These are phyloP conservation scores for Rhynchonema sp. DNA, from an alignment of 2,888 invertebrate species.

Conservation along the genomic window DNA sequence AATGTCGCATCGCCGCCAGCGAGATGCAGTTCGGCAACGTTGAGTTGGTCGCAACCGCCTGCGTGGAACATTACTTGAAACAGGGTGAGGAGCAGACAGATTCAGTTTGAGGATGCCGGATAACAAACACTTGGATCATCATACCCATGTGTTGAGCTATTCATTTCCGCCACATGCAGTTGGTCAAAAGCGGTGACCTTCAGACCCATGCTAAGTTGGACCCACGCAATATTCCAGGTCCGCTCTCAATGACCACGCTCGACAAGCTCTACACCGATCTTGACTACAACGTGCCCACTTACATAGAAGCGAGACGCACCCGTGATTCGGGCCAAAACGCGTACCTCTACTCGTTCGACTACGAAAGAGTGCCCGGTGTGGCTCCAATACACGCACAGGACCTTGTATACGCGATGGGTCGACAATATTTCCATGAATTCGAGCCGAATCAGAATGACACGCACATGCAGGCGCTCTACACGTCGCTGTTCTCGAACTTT, in stretches of 20 bases:
- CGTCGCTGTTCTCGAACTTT: conserved; percentile 4
- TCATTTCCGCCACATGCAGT: too few species aligned
- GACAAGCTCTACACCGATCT: background rate
- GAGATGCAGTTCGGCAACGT: background rate
- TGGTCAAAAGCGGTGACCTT: too few species aligned
- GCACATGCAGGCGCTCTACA: conserved; percentile 1
- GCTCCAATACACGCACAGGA: conserved; percentile 3
- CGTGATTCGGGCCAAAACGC: background rate
- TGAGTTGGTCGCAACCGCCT: background rate
- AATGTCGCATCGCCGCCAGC: background rate
- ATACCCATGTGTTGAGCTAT: too few species aligned
- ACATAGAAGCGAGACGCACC: background rate
- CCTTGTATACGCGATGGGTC: conserved; percentile 4
- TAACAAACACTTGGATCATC: too few species aligned
- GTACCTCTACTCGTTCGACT: conserved; percentile 8
- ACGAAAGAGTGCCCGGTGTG: background rate
- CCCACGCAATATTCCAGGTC: too few species aligned
- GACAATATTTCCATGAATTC: conserved; percentile 1
- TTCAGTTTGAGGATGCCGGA: too few species aligned
- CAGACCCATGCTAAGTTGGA: too few species aligned
- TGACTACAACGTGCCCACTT: background rate
- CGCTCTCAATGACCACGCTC: background rate
- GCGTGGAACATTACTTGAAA: background rate
- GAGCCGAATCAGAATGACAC: background rate
- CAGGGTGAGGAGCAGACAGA: too few species aligned